These are phyloP conservation scores for Betta splendens DNA, from an alignment of 2,797 vertebrate species.

Conservation along the genomic window DNA sequence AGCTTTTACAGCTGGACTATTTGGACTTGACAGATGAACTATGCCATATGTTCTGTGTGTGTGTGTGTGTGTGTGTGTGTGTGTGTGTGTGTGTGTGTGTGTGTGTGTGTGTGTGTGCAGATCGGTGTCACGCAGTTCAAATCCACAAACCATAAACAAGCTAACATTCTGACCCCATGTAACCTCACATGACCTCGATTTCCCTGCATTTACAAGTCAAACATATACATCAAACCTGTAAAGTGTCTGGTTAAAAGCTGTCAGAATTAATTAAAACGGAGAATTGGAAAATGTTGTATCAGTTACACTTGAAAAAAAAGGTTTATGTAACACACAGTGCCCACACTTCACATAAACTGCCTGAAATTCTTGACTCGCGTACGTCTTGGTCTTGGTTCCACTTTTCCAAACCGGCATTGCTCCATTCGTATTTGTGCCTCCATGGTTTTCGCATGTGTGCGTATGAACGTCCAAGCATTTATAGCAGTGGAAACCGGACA, in stretches of 20 bases:
- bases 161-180: conserved; percentile 45
- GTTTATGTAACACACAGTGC: background rate
- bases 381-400: background rate
- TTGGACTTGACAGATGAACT: conserved; percentile 65
- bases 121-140: conserved; percentile 46
- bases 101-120: conserved; percentile 14
- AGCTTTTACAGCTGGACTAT: conserved; percentile 68
- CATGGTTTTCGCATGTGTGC: background rate
- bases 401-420: background rate
- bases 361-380: background rate
- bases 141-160: conserved; percentile 69
- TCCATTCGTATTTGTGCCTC: background rate
- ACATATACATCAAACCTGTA: background rate
- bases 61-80: conserved; percentile 3
- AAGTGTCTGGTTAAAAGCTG: background rate
- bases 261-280: background rate
- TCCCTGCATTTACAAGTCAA: background rate
- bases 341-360: background rate
- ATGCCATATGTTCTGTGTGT: conserved; percentile 56
- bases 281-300: background rate
- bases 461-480: conserved; percentile 19
- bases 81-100: conserved; percentile 28
- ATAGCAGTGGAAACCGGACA: conserved; percentile 63
- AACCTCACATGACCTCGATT: conserved; percentile 29
- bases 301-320: background rate